Base-by-base conservation (phyloP, 1,140 invertebrate species). In the Acyrthosiphon pisum region DNA sequence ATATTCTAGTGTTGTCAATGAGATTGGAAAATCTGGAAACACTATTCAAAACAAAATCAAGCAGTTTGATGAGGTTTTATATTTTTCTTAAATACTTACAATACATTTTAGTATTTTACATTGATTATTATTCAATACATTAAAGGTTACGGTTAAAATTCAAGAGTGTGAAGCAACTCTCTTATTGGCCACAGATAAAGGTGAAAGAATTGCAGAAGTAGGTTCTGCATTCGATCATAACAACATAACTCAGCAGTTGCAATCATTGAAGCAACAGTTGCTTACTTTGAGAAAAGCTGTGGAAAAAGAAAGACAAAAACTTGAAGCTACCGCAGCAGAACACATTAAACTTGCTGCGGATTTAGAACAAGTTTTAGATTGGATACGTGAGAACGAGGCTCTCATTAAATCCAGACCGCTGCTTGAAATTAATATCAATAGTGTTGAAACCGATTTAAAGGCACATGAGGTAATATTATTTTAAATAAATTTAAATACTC, bases 121-220 rank as follows among this genome's bases (percentile, higher is more conserved):
- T 37, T 84, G 2, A 50, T 53, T 8, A 81, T n/a, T 48, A 26
- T 53, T 81, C 44, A 22, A 87, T 48, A 44, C 30, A 30, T 93
- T 94, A 20, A 90, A 95, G 95, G 95, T 97, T 0, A 98, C 98
- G 94, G 94, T 96, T 0, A 98, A 98, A 94, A 98, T 98, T 86
- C 97, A 98, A 95, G 97, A 98, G 94, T 98, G 97, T 95, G 98
- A 99, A 95, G 98, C 97, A n/a, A 96, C 97, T 22, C 95, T 99
- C 20, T 97, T 97, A 1, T 97, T 97, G 41, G 98, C 98, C 0
- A 97, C 97, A 41, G 98, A 99, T 94, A 99, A 99, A 95, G 98
- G 98, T 2, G 97, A 98, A 94, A 97, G 98, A 95, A 98, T 99
- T 46, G 97, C 97, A 20, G 96, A 97, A 2, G 98, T 99, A 95